Percentiles rank a stretch among this genome's conserved stretches.
Evolutionary conservation across 2,888 invertebrate species (phyloP).

Genomic region (Lochmaea capreae): DNA sequence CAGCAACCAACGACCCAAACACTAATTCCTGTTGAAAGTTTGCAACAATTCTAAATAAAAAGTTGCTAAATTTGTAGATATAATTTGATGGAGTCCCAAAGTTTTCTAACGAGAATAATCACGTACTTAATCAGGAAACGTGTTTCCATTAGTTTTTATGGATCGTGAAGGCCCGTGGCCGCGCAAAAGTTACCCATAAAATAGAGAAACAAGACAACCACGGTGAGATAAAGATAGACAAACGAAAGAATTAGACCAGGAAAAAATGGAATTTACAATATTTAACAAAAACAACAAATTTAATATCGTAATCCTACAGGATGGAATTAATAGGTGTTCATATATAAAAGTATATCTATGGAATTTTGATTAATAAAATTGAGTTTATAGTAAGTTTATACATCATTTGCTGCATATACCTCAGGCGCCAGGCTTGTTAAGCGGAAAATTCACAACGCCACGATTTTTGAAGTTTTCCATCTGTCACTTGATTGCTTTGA

Average conservation of each 20-base stretch:
- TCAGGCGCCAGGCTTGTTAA: no score
- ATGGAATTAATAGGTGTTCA: no score
- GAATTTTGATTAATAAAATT: no score
- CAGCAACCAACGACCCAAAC: not conserved
- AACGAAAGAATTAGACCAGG: slow-evolving; percentile 23
- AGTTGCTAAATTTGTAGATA: slow-evolving; percentile 31
- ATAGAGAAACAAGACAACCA: slow-evolving; percentile 50
- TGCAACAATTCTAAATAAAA: not conserved
- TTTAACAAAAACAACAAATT: no score
- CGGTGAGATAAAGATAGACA: slow-evolving; percentile 37
- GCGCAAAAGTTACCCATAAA: slow-evolving; percentile 53
- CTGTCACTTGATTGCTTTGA: no score
- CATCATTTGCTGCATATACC: no score
- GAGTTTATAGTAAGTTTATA: no score
- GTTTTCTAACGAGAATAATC: slow-evolving; percentile 55
- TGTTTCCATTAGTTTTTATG: slow-evolving; percentile 58
- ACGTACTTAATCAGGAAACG: slow-evolving; percentile 56
- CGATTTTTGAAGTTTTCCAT: no score
- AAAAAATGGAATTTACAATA: not conserved
- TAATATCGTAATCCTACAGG: no score
- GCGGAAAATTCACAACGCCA: no score
- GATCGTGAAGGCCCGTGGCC: slow-evolving; percentile 53
- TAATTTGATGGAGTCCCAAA: slow-evolving; percentile 48
- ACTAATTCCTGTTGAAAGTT: not conserved
- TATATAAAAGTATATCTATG: no score